Evolutionary conservation across 1,140 invertebrate species (phyloP).

Genomic region (Ctenoplectra terminalis): DNA sequence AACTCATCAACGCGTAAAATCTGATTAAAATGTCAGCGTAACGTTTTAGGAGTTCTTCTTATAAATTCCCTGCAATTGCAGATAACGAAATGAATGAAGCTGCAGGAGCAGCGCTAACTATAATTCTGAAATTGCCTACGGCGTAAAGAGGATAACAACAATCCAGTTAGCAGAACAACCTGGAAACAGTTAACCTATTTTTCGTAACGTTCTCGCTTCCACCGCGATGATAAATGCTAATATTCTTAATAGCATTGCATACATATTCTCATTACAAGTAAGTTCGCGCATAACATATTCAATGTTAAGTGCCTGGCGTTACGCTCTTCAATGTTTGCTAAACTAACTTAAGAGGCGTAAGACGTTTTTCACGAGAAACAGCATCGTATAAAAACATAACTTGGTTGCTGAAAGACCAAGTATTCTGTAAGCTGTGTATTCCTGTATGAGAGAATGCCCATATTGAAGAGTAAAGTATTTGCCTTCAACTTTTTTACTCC

Average conservation of each 20-base stretch:
- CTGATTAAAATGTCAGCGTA: neutral
- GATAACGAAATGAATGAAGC: slow-evolving; percentile 60
- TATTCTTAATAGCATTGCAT: slow-evolving; percentile 32
- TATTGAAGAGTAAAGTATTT: slow-evolving; percentile 36
- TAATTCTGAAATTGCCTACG: slow-evolving; percentile 47
- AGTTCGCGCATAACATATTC: neutral
- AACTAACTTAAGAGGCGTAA: neutral
- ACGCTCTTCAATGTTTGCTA: neutral
- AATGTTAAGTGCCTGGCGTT: neutral
- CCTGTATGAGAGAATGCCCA: neutral
- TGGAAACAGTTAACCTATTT: slow-evolving; percentile 56
- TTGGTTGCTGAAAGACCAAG: neutral
- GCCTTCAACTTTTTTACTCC: slow-evolving; percentile 23
- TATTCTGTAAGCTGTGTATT: slow-evolving; percentile 9
- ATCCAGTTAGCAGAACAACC: slow-evolving; percentile 43
- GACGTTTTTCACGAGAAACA: neutral
- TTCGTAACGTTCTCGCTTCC: slow-evolving; percentile 31
- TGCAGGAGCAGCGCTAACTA: slow-evolving; percentile 57
- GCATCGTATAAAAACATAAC: neutral
- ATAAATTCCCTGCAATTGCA: slow-evolving; percentile 34
- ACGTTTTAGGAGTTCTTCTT: neutral
- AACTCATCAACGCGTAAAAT: too few relatives aligned
- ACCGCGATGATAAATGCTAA: slow-evolving; percentile 55
- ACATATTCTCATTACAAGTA: slow-evolving; percentile 38
- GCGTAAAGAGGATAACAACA: slow-evolving; percentile 58